Conservation (phyloP, 1,140 invertebrate species). For the Thaumatotibia leucotreta region DNA sequence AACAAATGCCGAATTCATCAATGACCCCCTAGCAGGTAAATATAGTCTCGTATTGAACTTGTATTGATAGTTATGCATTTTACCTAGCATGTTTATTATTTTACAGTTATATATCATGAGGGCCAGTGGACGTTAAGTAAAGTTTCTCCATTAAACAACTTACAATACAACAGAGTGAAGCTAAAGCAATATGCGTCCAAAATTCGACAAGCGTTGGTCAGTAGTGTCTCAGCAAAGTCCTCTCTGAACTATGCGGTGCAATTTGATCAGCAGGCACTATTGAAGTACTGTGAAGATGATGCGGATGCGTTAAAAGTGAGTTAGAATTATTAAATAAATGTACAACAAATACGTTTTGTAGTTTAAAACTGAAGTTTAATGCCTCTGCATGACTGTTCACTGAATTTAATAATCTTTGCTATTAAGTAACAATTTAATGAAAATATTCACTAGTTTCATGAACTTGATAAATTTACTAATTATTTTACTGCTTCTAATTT, state of each 20-base stretch:
- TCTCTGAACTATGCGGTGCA: slow-evolving; percentile 45
- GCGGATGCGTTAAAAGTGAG: slow-evolving; percentile 53
- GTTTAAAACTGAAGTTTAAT: too few species aligned
- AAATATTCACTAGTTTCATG: too few species aligned
- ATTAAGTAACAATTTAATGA: too few species aligned
- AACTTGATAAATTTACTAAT: too few species aligned
- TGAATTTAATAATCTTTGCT: too few species aligned
- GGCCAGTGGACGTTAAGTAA: slow-evolving; percentile 52
- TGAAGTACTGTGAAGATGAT: slow-evolving; percentile 65
- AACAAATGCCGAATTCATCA: background rate
- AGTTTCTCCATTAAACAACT: slow-evolving; percentile 62
- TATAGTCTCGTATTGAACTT: background rate
- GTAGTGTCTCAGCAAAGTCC: slow-evolving; percentile 34
- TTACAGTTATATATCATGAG: slow-evolving; percentile 69
- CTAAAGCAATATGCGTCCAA: slow-evolving; percentile 67
- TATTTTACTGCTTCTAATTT: too few species aligned
- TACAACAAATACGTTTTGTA: background rate
- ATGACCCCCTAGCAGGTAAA: slow-evolving; percentile 50
- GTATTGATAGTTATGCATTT: background rate
- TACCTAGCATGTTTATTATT: slow-evolving; percentile 10
- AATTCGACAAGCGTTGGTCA: slow-evolving; percentile 57
- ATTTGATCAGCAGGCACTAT: slow-evolving; percentile 45
- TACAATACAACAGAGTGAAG: slow-evolving; percentile 56
- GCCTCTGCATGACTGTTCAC: too few species aligned
- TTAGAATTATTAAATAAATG: too few species aligned